Evolutionary conservation across 1,140 invertebrate species (phyloP), one percentile per base, ranked within the genome.

Genomic region (Cherax destructor): DNA sequence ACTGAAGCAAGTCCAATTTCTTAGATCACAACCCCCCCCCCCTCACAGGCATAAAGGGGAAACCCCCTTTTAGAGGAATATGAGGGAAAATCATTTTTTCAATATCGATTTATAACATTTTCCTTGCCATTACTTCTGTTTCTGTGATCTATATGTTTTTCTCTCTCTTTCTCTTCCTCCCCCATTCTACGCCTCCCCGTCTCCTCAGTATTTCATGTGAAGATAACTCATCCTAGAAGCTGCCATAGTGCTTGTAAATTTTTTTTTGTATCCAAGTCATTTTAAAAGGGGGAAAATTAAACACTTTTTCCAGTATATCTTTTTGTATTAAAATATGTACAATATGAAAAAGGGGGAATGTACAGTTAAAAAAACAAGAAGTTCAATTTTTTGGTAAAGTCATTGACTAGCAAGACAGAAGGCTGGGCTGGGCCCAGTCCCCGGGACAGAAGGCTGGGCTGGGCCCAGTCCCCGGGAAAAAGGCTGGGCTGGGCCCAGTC

Each of bases 361-460:
- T 83, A 83, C 81, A 83, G 61, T 18, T 61, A n/a, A n/a, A 65
- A 69, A 83, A n/a, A 83, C 9, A 83, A 56, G 49, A 83, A 41
- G 59, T 59, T 69, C 6, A 56, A 83, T 18, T 69, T 83, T 74
- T 83, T 83, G 81, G 81, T 69, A 49, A 56, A 16, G 69, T 69
- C n/a, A 61, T 10, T 83, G 81, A 83, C 81, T 83, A 83, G 81
- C 41, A 83, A 69, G 65, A 69, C 18, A 18, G 52, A 10, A 13
- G 4, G n/a, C n/a, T n/a, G n/a, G n/a, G n/a, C n/a, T n/a, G n/a
- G n/a, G n/a, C n/a, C n/a, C n/a, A n/a, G n/a, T n/a, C n/a, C n/a
- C n/a, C n/a, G n/a, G n/a, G n/a, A n/a, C n/a, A n/a, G n/a, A n/a
- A n/a, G n/a, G n/a, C n/a, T n/a, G n/a, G n/a, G n/a, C n/a, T n/a